Base-by-base conservation (phyloP, 2,888 invertebrate genomes). In the Tenthredo mesomela region DNA sequence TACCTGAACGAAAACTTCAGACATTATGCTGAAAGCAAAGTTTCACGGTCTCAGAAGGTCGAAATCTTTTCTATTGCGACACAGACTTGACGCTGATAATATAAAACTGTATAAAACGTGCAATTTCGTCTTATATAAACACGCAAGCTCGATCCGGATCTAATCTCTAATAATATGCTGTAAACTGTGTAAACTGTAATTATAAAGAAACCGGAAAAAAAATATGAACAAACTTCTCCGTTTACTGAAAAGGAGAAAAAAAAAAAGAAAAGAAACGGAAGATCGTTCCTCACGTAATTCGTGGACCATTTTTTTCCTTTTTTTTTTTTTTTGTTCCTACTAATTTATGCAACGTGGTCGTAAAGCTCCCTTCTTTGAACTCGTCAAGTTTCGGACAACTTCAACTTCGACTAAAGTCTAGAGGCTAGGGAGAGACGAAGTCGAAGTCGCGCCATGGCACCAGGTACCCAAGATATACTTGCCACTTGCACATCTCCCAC, bases 1-100 rank as follows among this genome's bases (percentile, higher is more conserved):
- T 25, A 54, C 54, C 25, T 2, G 21, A 12, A 61, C 61, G 21
- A 12, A 61, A 61, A 61, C 61, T 61, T 37, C 18, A 33, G 70
- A 37, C 70, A 33, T 70, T 70, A 29, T 37, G 18, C 37, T 37
- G 37, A 70, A 37, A 70, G 70, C 70, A 37, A 70, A 70, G 33
- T 70, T 70, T 37, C 70, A 25, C 25, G 12, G 10, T 25, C 12
- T 61, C 61, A 25, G 21, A 7, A 25, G 4, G 61, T 5, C 12
- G 12, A 25, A 61, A 2, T 61, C 12, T 21, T 61, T 61, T 25
- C 10, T 61, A 61, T 25, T 50, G n/a, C 50, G 18, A 5, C 50
- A 0, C 0, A 50, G 18, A 50, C 6, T n/a, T 54, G 54, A 54
- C n/a, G 54, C 4, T n/a, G n/a, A n/a, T n/a, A n/a, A n/a, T n/a